Evolutionary conservation across 2,797 vertebrate species (phyloP).

Genomic region (Rhinoraja longicauda): DNA sequence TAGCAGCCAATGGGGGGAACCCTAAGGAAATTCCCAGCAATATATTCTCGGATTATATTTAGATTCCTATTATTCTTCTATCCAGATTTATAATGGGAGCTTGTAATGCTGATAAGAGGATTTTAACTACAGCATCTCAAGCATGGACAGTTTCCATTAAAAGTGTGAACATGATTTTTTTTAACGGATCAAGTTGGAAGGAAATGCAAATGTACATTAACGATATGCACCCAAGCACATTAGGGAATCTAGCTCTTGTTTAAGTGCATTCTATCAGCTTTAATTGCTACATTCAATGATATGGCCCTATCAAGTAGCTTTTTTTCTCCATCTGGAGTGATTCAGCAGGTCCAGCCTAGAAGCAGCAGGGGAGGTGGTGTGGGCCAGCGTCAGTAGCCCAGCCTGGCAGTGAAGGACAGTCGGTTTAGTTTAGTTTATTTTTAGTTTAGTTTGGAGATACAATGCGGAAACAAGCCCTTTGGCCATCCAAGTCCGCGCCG

Average conservation of each 20-base stretch:
- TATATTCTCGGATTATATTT: neutral
- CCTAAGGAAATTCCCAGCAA: neutral
- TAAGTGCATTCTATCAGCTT: neutral
- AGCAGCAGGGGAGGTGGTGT: too few species aligned
- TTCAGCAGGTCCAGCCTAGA: too few species aligned
- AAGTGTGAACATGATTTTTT: neutral
- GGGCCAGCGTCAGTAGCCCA: too few species aligned
- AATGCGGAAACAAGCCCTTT: too few species aligned
- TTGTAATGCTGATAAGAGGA: neutral
- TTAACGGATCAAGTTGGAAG: neutral
- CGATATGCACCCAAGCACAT: neutral
- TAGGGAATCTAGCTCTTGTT: neutral
- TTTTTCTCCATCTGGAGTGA: neutral
- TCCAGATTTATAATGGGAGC: neutral
- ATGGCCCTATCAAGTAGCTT: neutral
- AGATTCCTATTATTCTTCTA: neutral
- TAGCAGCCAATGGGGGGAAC: neutral
- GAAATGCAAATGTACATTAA: neutral
- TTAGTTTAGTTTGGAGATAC: too few species aligned
- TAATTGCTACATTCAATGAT: neutral
- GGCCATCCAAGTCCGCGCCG: too few species aligned
- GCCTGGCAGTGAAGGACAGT: too few species aligned
- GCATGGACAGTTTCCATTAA: conserved; percentile 11
- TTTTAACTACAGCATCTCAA: neutral
- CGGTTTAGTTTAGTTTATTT: too few species aligned